Base-by-base conservation (phyloP, 1,140 invertebrate genomes). In the Piezodorus guildinii region DNA sequence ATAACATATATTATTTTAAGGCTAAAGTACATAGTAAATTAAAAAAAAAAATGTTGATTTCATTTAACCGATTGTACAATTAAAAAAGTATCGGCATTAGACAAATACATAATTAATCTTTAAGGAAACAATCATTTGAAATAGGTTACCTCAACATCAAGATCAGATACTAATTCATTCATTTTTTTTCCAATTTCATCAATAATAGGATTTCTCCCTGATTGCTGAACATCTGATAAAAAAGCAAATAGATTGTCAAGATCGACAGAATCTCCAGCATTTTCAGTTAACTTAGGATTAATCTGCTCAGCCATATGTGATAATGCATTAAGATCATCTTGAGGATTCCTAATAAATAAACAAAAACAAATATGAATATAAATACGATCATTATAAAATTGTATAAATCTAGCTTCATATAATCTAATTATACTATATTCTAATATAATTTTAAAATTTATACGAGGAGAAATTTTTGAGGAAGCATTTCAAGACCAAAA, bases 231-330 rank as follows among this genome's bases (percentile, higher is more conserved):
- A 65, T 93, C 90, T 0, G 88, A 88, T 10, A 96, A 77, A 73
- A 96, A 96, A 56, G 90, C 90, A 75, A 96, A 96, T 69, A 96
- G 79, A 76, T 94, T 92, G 73, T 96, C 93, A 59, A 96, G 78
- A 73, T 95, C 91, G 0, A 95, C 86, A 0, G 88, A 88, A 63
- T 88, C 82, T 12, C 75, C 74, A 43, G 77, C 73, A 63, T 78
- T 77, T 46, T 81, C 78, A 6, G 74, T 74, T 67, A 83, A 76
- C 49, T 81, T 84, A 2, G 79, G 79, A 73, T 87, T 87, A 66
- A 88, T 75, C 66, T 87, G 84, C 72, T 88, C 85, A 0, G 88
- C 85, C 77, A 90, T 85, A 66, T 87, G 81, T 5, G 85, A 82
- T 30, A 91, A 72, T 1, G 83, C 85, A 17, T 82, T 84, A 23